Percentiles rank a stretch among this genome's conserved stretches.
Conservation (phyloP, 2,888 invertebrate genomes). For the Eupithecia subumbrata region DNA sequence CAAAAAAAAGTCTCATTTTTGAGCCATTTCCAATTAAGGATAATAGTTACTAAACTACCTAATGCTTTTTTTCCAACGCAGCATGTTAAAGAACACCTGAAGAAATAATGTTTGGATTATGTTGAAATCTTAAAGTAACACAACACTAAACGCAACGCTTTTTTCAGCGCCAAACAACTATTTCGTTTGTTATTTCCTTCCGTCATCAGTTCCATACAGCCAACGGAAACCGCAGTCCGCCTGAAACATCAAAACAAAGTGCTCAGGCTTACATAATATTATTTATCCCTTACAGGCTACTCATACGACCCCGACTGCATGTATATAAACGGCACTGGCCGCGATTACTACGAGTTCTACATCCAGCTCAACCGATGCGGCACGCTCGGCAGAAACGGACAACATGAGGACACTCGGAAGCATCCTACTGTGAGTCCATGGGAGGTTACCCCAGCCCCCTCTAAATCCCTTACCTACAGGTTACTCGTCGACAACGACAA, state of each 20-base stretch:
- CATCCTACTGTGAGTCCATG: slow-evolving; percentile 89
- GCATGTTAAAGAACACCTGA: neutral
- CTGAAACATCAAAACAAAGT: neutral
- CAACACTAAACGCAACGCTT: neutral
- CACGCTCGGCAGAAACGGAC: slow-evolving; percentile 93
- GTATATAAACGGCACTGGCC: slow-evolving; percentile 96
- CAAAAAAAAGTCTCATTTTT: no score
- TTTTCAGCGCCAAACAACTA: neutral
- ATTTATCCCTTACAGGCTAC: slow-evolving; percentile 85
- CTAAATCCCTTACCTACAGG: no score
- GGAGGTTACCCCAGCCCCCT: neutral
- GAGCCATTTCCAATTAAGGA: no score
- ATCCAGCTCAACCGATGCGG: slow-evolving; percentile 96
- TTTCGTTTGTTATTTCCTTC: neutral
- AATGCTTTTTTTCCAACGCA: neutral
- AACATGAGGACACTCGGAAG: slow-evolving; percentile 92
- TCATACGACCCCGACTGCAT: slow-evolving; percentile 97
- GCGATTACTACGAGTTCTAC: slow-evolving; percentile 96
- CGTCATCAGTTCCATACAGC: neutral
- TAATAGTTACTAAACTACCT: no score
- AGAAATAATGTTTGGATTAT: no score
- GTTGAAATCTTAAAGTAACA: no score
- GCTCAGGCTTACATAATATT: neutral
- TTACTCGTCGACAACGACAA: no score
- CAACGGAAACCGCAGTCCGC: neutral